phyloP scores from a whole-genome alignment of 2,113 vertebrate species.

The Crotalus horridus region DNA sequence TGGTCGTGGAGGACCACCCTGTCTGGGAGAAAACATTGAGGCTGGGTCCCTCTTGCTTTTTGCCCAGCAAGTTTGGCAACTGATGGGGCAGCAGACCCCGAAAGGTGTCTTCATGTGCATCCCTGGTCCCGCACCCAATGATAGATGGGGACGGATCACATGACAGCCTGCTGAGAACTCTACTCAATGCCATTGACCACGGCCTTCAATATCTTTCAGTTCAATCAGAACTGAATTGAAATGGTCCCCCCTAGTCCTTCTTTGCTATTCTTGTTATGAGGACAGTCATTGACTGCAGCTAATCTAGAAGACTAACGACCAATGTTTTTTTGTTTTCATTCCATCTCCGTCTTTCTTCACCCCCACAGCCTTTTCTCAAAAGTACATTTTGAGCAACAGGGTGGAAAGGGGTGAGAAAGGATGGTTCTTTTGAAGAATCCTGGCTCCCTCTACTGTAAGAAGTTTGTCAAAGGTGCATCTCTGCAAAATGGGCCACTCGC shows the following conservation, averaged over 20 bases:
- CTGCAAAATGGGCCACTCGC: not conserved
- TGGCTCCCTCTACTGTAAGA: slow-evolving; percentile 60
- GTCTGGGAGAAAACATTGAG: not conserved
- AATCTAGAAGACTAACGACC: slow-evolving; percentile 50
- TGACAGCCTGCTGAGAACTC: not conserved
- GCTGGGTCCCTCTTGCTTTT: slow-evolving; percentile 10
- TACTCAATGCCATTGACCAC: not conserved
- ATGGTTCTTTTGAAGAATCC: slow-evolving; percentile 33
- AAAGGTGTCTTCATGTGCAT: not conserved
- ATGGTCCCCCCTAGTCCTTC: not conserved
- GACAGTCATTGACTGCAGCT: slow-evolving; percentile 46
- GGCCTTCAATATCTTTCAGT: not conserved
- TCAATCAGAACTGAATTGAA: not conserved
- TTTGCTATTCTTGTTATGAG: slow-evolving; percentile 38
- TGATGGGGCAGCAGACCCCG: not conserved
- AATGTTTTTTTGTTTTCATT: not conserved
- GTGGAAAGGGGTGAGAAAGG: not conserved
- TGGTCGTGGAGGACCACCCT: not conserved
- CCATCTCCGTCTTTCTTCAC: not conserved
- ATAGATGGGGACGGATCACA: not conserved
- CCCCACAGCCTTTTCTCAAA: not conserved
- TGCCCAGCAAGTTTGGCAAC: slow-evolving; percentile 26
- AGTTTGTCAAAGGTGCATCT: not conserved
- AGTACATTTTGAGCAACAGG: slow-evolving; percentile 14
- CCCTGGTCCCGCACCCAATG: not conserved